A percentile compares a stretch with the other conserved stretches of the same genome.
These are phyloP conservation scores for Hystrix brachyura DNA, from an alignment of 2,113 vertebrate species.

Conservation along the genomic window DNA sequence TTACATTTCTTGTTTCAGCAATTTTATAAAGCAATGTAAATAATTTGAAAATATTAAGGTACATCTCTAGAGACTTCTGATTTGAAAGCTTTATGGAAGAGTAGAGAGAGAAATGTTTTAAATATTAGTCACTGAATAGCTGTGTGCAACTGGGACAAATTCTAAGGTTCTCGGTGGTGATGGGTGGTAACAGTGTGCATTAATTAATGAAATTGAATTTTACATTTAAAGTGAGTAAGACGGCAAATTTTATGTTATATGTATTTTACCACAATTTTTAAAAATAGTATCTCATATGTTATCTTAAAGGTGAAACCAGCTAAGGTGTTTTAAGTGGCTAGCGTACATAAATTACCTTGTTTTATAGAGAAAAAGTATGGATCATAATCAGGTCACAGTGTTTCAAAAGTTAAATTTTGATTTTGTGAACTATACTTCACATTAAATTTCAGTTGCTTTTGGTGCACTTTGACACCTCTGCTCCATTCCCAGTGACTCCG, in stretches of 20 bases:
- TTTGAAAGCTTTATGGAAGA: background rate
- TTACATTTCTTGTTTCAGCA: slow-evolving; percentile 31
- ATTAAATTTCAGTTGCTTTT: background rate
- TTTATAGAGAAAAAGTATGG: background rate
- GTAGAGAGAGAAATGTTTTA: background rate
- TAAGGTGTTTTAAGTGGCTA: background rate
- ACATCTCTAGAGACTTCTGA: background rate
- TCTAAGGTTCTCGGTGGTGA: background rate
- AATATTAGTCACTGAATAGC: background rate
- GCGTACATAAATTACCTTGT: background rate
- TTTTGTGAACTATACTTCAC: background rate
- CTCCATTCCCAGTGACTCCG: too few relatives aligned
- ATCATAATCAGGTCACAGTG: background rate
- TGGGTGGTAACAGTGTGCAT: background rate
- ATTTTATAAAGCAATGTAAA: background rate
- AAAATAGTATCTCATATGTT: background rate
- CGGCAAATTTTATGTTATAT: background rate
- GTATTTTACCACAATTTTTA: background rate
- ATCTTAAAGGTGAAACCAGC: background rate
- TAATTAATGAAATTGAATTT: background rate
- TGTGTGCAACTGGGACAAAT: background rate
- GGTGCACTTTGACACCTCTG: background rate
- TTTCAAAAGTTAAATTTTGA: background rate
- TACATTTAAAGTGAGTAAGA: background rate
- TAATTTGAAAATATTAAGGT: background rate